Base-by-base conservation (phyloP, 1,140 invertebrate genomes). In the Drosophila setifemur region DNA sequence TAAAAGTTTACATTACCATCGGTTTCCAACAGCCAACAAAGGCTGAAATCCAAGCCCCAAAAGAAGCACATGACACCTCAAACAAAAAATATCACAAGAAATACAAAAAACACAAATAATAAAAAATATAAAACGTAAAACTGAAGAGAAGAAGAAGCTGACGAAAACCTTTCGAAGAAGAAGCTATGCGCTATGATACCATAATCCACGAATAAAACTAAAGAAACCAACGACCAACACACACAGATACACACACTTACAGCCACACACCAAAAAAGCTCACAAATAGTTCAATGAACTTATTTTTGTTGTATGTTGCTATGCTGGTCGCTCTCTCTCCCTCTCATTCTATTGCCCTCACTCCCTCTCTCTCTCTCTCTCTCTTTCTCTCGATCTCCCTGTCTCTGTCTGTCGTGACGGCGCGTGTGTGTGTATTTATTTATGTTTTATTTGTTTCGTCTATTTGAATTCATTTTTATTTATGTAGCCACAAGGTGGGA, bases 231-330 rank as follows among this genome's bases (percentile, higher is more conserved):
- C 45, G 71, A 42, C 61, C 60, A 54, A 55, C 60, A 48, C 45
- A 61, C 35, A 68, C 69, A 63, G 54, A 61, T 39, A 72, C 54
- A 69, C 42, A 71, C 67, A 50, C 39, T 49, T 60, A 31, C 40
- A 47, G 25, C 18, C 25, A 53, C 67, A 43, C 28, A 69, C 61
- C 52, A 67, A 87, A 88, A n/a, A 88, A 88, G 83, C 85, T 88
- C 83, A 88, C 83, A 85, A 88, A 88, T 88, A 88, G 83, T 88
- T 88, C 83, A 88, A 83, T 88, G 83, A 88, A 88, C 83, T 85
- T 77, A 61, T 73, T 63, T 74, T 83, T 83, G 69, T 83, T 73
- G 64, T 70, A 85, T 83, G 79, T 83, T 83, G 79, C 79, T 52
- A 83, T 78, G 78, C 70, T 75, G 58, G 39, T 39, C 50, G 61